Evolutionary conservation across 2,113 vertebrate genomes (phyloP).

Genomic region (Mustela lutreola): DNA sequence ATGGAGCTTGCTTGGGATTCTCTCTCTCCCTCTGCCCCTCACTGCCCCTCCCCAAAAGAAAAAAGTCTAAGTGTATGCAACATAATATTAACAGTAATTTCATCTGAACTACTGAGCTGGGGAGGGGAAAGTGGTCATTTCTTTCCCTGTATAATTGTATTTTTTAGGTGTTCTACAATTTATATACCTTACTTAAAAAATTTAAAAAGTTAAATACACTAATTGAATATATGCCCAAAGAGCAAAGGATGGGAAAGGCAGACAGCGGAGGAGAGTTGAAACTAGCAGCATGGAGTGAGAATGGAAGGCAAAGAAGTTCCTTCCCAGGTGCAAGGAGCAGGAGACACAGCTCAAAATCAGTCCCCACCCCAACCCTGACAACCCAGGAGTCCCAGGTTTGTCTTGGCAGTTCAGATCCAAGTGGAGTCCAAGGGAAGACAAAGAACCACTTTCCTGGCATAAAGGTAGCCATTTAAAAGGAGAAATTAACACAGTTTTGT

Average conservation of each 20-base stretch:
- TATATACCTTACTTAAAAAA: not conserved
- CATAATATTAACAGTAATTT: not conserved
- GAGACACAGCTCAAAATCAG: rapidly evolving
- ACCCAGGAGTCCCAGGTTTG: not conserved
- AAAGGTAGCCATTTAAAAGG: slow-evolving; percentile 53
- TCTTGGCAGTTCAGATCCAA: not conserved
- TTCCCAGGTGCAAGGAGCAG: not conserved
- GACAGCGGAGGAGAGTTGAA: not conserved
- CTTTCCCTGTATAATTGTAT: not conserved
- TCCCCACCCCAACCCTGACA: not conserved
- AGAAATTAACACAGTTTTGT: slow-evolving; percentile 60
- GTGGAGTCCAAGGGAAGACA: slow-evolving; percentile 43
- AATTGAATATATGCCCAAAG: not conserved
- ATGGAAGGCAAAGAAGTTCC: not conserved
- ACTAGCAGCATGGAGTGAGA: not conserved
- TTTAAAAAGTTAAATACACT: not conserved
- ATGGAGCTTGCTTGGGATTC: not conserved
- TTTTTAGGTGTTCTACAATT: not conserved
- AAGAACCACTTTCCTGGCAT: slow-evolving; percentile 53
- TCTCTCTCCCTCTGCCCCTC: not conserved
- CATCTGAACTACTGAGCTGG: not conserved
- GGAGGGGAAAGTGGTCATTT: not conserved
- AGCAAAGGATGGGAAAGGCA: not conserved
- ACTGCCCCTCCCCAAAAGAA: not conserved
- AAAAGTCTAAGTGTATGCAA: not conserved